Percentiles rank a stretch among this genome's conserved stretches.
These are phyloP conservation scores for Kryptolebias marmoratus DNA, from an alignment of 2,113 vertebrate species.

Conservation along the genomic window DNA sequence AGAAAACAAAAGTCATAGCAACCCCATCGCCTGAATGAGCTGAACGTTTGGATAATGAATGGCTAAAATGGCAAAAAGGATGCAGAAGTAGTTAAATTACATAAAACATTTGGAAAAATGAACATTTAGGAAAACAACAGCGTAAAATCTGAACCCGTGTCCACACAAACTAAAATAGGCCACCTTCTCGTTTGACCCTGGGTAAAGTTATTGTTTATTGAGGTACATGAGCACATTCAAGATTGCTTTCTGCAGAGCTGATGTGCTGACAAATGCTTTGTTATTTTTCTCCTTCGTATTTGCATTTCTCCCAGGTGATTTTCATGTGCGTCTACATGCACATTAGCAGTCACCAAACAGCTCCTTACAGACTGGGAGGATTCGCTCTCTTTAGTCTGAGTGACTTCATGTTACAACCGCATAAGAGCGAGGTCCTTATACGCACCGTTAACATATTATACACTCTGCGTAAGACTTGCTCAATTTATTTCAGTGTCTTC, in stretches of 20 bases:
- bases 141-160: too few relatives aligned
- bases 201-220: not conserved
- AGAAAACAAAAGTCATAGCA: too few relatives aligned
- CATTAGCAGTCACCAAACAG: not conserved
- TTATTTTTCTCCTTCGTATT: slow-evolving; percentile 28
- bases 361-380: not conserved
- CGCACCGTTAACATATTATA: not conserved
- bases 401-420: not conserved
- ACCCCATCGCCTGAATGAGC: too few relatives aligned
- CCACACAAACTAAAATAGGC: too few relatives aligned
- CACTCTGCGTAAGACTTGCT: not conserved
- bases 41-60: too few relatives aligned
- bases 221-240: not conserved
- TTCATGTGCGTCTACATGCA: slow-evolving; percentile 40
- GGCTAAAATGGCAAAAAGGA: too few relatives aligned
- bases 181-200: too few relatives aligned
- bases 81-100: too few relatives aligned
- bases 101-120: too few relatives aligned
- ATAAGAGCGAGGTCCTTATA: not conserved
- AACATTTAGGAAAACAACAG: too few relatives aligned
- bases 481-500: slow-evolving; percentile 1
- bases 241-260: not conserved
- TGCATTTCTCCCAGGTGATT: slow-evolving; percentile 52
- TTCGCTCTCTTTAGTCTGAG: not conserved
- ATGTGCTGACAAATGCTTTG: slow-evolving; percentile 13